Evolutionary conservation across 1,140 invertebrate species (phyloP).

Genomic region (Agraylea sexmaculata): DNA sequence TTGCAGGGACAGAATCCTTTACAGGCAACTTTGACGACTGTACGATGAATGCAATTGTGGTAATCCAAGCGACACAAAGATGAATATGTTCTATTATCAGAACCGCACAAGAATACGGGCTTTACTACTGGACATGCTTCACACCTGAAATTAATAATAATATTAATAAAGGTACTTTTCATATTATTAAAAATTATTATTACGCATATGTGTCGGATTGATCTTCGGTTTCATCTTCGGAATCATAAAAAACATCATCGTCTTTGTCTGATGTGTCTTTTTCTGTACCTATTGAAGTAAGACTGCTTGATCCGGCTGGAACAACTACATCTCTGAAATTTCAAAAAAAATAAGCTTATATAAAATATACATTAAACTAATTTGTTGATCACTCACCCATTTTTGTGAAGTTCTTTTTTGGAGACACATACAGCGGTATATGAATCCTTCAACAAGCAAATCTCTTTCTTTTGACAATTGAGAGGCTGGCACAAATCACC

Average conservation of each 20-base stretch:
- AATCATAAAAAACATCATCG: slow-evolving; percentile 62
- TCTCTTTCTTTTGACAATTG: slow-evolving; percentile 78
- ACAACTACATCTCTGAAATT: slow-evolving; percentile 51
- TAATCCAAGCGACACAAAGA: slow-evolving; percentile 79
- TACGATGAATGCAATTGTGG: slow-evolving; percentile 80
- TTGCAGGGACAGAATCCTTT: slow-evolving; percentile 86
- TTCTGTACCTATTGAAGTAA: slow-evolving; percentile 13
- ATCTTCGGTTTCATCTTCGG: slow-evolving; percentile 54
- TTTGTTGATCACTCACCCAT: slow-evolving; percentile 51
- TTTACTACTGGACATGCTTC: slow-evolving; percentile 64
- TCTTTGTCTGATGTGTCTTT: slow-evolving; percentile 39
- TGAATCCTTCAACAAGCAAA: slow-evolving; percentile 72
- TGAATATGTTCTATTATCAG: slow-evolving; percentile 86
- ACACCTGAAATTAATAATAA: slow-evolving; percentile 43
- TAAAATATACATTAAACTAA: background rate
- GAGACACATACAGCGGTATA: slow-evolving; percentile 79
- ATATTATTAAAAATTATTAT: slow-evolving; percentile 10
- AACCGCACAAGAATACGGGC: slow-evolving; percentile 75
- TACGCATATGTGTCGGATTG: slow-evolving; percentile 38
- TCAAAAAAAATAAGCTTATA: background rate
- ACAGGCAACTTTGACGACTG: slow-evolving; percentile 62
- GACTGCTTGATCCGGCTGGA: slow-evolving; percentile 31
- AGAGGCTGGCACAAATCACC: slow-evolving; percentile 76
- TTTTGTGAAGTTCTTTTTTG: slow-evolving; percentile 72
- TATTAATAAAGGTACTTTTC: background rate